Evolutionary conservation across 37 sponge, comb jelly and placozoan species (phyloP).

Genomic region (Amphimedon queenslandica): DNA sequence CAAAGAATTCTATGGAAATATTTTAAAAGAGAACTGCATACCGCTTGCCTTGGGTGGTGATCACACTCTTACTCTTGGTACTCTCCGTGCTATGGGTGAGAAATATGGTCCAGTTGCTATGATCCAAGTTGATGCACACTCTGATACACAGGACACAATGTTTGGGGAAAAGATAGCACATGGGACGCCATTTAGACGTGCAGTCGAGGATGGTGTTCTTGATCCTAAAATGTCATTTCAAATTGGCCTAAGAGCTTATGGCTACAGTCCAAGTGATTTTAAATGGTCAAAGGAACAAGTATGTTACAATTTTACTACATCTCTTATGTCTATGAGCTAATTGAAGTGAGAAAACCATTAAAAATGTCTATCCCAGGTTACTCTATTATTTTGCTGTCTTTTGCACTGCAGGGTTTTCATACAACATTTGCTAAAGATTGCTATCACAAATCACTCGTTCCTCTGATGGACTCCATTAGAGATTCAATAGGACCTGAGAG

Average conservation of each 20-base stretch:
- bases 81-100: slow-evolving; percentile 43
- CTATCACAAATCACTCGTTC: slow-evolving; percentile 52
- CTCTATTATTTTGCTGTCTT: background rate
- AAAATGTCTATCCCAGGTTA: background rate
- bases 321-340: too few species aligned
- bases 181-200: slow-evolving; percentile 68
- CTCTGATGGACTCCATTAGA: slow-evolving; percentile 56
- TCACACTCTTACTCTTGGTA: slow-evolving; percentile 65
- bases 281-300: slow-evolving; percentile 53
- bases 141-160: slow-evolving; percentile 33
- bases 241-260: slow-evolving; percentile 62
- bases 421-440: slow-evolving; percentile 38
- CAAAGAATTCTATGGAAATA: slow-evolving; percentile 22
- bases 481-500: slow-evolving; percentile 19
- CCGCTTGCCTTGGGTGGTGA: slow-evolving; percentile 75
- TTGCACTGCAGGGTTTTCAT: slow-evolving; percentile 25
- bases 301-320: background rate
- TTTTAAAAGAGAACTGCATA: slow-evolving; percentile 35
- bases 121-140: slow-evolving; percentile 74
- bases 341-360: background rate
- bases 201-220: slow-evolving; percentile 63
- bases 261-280: slow-evolving; percentile 8
- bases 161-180: slow-evolving; percentile 63
- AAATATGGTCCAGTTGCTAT: slow-evolving; percentile 61
- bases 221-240: slow-evolving; percentile 43